Evolutionary conservation across 1,140 invertebrate genomes (phyloP).

Genomic region (Aphelenchoides fujianensis): DNA sequence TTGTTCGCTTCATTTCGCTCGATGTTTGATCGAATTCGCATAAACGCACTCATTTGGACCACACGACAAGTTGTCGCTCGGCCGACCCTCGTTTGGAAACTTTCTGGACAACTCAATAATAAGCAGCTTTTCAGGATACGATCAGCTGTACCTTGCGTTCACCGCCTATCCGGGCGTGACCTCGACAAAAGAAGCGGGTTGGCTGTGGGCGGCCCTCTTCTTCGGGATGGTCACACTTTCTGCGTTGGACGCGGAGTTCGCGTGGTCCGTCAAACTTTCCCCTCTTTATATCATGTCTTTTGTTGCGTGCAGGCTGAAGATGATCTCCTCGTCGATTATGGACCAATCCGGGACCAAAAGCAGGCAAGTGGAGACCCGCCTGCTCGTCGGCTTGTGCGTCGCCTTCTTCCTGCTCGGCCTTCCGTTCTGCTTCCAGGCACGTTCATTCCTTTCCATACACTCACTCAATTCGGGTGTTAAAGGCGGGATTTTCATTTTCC

Average conservation of each 20-base stretch:
- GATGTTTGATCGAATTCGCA: no score
- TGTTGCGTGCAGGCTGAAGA: slow-evolving; percentile 49
- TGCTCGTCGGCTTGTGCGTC: slow-evolving; percentile 46
- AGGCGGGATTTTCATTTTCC: slow-evolving; percentile 60
- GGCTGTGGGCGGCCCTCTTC: slow-evolving; percentile 55
- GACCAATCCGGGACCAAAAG: slow-evolving; percentile 51
- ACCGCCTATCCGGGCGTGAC: slow-evolving; percentile 59
- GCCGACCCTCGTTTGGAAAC: no score
- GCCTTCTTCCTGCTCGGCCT: slow-evolving; percentile 51
- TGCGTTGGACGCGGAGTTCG: slow-evolving; percentile 59
- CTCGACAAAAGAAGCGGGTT: slow-evolving; percentile 55
- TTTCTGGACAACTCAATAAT: no score
- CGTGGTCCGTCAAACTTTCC: slow-evolving; percentile 42
- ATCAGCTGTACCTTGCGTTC: slow-evolving; percentile 52
- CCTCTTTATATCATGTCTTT: neutral
- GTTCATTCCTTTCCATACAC: neutral
- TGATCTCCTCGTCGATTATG: slow-evolving; percentile 60
- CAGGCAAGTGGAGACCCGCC: slow-evolving; percentile 46
- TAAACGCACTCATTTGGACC: neutral
- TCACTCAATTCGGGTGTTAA: slow-evolving; percentile 23
- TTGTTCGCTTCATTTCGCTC: no score
- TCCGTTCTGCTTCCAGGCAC: slow-evolving; percentile 48
- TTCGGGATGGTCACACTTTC: slow-evolving; percentile 57
- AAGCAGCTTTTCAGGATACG: slow-evolving; percentile 57
- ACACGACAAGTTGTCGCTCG: neutral